Conservation (phyloP, 2,888 invertebrate species). For the Linnaemya vulpina region DNA sequence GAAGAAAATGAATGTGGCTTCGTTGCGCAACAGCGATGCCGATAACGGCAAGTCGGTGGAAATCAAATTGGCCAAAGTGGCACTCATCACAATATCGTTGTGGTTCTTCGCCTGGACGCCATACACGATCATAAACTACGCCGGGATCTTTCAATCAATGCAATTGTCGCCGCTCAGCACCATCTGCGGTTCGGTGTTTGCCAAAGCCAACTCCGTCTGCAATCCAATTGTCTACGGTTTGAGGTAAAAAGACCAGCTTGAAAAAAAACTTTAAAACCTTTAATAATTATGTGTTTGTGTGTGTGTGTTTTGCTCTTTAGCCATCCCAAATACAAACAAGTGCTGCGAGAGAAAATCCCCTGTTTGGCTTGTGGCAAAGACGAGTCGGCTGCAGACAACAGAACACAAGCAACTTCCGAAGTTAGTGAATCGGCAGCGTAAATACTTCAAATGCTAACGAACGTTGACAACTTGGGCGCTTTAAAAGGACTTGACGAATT, state of each 20-base stretch:
- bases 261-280: background rate
- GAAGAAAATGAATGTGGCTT: slow-evolving; percentile 87
- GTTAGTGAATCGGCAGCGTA: slow-evolving; percentile 80
- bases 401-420: slow-evolving; percentile 80
- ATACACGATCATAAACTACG: slow-evolving; percentile 85
- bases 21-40: slow-evolving; percentile 84
- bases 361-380: slow-evolving; percentile 84
- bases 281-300: background rate
- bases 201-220: slow-evolving; percentile 85
- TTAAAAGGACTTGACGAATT: slow-evolving; percentile 48
- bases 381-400: slow-evolving; percentile 76
- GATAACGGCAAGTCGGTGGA: slow-evolving; percentile 84
- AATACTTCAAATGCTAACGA: slow-evolving; percentile 23
- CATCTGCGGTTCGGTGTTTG: slow-evolving; percentile 85
- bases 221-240: slow-evolving; percentile 86
- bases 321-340: slow-evolving; percentile 86
- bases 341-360: slow-evolving; percentile 86
- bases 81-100: slow-evolving; percentile 86
- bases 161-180: slow-evolving; percentile 84
- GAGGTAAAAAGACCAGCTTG: slow-evolving; percentile 83
- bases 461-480: slow-evolving; percentile 32
- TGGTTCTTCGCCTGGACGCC: slow-evolving; percentile 88
- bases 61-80: slow-evolving; percentile 85
- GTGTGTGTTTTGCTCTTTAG: slow-evolving; percentile 77
- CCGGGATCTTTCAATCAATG: slow-evolving; percentile 84